Evolutionary conservation across 2,888 invertebrate species (phyloP), one percentile per base, ranked within the genome.

Genomic region (Ramazzottius varieornatus): DNA sequence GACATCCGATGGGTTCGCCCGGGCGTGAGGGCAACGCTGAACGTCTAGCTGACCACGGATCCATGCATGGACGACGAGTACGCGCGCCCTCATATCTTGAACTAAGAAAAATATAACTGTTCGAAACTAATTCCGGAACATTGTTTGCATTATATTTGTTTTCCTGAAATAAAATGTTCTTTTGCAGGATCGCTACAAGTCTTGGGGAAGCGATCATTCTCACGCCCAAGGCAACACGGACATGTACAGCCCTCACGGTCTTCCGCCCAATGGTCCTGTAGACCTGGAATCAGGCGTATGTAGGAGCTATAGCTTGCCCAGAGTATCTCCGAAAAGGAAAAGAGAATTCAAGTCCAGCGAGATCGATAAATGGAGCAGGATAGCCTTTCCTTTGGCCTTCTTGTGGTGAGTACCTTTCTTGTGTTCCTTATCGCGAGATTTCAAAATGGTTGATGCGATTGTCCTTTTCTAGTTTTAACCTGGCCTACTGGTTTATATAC

Each of bases 401-500:
- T 16, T 13, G 13, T 4, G 4, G 54, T 54, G 24, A 54, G 54
- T 29, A 8, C 24, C 24, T 24, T 40, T 40, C 8, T 40, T n/a
- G n/a, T n/a, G n/a, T n/a, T n/a, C n/a, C n/a, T n/a, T n/a, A n/a
- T n/a, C n/a, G n/a, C n/a, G n/a, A n/a, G n/a, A n/a, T n/a, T n/a
- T n/a, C n/a, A n/a, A n/a, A n/a, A n/a, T n/a, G n/a, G n/a, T n/a
- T n/a, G n/a, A n/a, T n/a, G n/a, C n/a, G n/a, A n/a, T n/a, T n/a
- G n/a, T 54, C 4, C 24, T 16, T 16, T 54, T 54, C 4, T 29
- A 54, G 54, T 16, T 96, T 96, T 83, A 96, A 96, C 80, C 83
- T 91, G 72, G 90, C 91, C 90, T 91, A 91, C 81, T 91, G 91
- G 91, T 90, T 91, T 78, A 90, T 91, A 75, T 91, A 91, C 78